A percentile compares a stretch with the other conserved stretches of the same genome.
Evolutionary conservation across 2,797 vertebrate genomes (phyloP).

Genomic region (Chelon auratus): DNA sequence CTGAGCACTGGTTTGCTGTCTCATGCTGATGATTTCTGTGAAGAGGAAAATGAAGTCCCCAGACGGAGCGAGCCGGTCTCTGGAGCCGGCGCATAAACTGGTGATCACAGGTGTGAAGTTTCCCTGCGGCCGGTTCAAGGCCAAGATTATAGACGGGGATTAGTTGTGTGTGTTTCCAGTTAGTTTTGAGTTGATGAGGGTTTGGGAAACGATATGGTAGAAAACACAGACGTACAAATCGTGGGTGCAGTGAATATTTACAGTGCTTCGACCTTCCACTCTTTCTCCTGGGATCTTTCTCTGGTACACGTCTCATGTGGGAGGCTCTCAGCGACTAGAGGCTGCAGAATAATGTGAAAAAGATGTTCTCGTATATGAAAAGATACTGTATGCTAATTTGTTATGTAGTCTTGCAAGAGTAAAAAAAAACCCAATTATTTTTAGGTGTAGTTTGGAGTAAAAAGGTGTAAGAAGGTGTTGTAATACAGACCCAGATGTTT

Average conservation of each 20-base stretch:
- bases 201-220: neutral
- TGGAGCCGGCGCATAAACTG: conserved; percentile 3
- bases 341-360: conserved; percentile 31
- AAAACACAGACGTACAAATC: conserved; percentile 25
- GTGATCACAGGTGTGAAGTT: neutral
- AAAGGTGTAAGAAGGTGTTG: neutral
- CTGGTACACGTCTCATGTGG: conserved; percentile 49
- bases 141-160: neutral
- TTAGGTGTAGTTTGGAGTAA: no score
- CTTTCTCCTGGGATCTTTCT: conserved; percentile 23
- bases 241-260: conserved; percentile 47
- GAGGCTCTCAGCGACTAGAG: conserved; percentile 43
- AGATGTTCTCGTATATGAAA: conserved; percentile 16
- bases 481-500: no score
- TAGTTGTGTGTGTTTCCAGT: neutral
- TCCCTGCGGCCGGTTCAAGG: neutral
- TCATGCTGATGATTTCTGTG: conserved; percentile 26
- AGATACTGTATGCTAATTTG: conserved; percentile 8
- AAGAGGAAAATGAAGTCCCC: conserved; percentile 27
- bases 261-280: conserved; percentile 40
- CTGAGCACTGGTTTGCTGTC: conserved; percentile 8
- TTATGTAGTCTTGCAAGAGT: neutral
- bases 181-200: neutral
- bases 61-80: neutral
- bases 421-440: neutral